phyloP scores from a whole-genome alignment of 1,140 invertebrate genomes.

The Drosophila sulfurigaster region DNA sequence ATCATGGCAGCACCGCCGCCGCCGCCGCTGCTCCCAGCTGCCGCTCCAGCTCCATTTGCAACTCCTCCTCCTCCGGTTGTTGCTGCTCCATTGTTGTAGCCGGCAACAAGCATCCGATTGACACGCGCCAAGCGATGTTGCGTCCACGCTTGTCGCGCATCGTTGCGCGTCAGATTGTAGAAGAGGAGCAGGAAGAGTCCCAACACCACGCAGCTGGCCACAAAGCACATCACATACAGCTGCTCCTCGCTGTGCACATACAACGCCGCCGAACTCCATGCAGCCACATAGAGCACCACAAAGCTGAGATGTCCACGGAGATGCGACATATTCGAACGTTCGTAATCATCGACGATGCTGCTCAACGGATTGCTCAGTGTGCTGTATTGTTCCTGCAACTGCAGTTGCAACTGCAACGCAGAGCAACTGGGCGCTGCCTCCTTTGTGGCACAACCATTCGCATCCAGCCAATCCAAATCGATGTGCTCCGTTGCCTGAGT shows the following conservation, averaged over 20 bases:
- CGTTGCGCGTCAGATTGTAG: conserved; percentile 93
- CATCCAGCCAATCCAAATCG: conserved; percentile 91
- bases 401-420: conserved; percentile 45
- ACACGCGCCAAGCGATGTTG: conserved; percentile 88
- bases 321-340: conserved; percentile 92
- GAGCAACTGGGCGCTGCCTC: conserved; percentile 21
- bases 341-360: conserved; percentile 92
- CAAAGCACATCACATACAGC: conserved; percentile 91
- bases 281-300: conserved; percentile 90
- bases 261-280: conserved; percentile 90
- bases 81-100: conserved; percentile 61
- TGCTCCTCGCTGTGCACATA: conserved; percentile 84
- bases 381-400: conserved; percentile 70
- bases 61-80: conserved; percentile 21
- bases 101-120: conserved; percentile 37
- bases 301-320: conserved; percentile 92
- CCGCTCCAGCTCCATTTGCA: not conserved
- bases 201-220: conserved; percentile 89
- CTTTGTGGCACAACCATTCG: conserved; percentile 84
- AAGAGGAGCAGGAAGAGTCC: conserved; percentile 94
- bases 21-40: not conserved
- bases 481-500: conserved; percentile 93
- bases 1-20: conserved; percentile 57
- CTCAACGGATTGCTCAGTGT: conserved; percentile 87
- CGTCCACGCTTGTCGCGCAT: conserved; percentile 91